phyloP scores from a whole-genome alignment of 2,113 vertebrate species.

The Microcebus griseorufus region DNA sequence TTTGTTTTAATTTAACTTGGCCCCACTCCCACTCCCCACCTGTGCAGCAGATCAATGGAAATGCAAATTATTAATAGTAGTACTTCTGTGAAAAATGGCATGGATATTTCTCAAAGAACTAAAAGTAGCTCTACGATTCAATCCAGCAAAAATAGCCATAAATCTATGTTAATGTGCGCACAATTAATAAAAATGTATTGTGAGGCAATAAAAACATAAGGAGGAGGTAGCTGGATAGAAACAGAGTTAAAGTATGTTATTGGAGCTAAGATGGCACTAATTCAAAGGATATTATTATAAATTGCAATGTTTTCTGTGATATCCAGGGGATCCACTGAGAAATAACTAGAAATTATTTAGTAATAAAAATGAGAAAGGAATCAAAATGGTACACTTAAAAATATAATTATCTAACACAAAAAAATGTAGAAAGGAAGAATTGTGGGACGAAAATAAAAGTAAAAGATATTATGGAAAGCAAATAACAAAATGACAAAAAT shows the following conservation, averaged over 20 bases:
- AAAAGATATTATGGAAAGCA: neutral
- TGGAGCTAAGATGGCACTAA: neutral
- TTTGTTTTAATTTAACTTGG: neutral
- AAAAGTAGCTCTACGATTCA: no score
- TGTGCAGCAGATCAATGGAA: neutral
- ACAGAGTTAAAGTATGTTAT: neutral
- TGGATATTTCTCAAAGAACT: no score
- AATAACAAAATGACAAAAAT: neutral
- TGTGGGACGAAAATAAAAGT: neutral
- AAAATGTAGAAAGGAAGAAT: neutral
- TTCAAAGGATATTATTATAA: neutral
- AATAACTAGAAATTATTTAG: neutral
- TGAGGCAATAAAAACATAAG: neutral
- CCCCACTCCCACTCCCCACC: neutral
- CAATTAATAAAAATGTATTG: neutral
- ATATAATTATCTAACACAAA: neutral
- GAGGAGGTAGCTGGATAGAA: neutral
- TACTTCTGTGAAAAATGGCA: no score
- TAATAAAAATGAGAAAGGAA: neutral
- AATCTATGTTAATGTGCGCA: neutral
- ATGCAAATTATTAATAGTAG: no score
- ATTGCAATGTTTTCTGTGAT: neutral
- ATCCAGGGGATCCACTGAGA: neutral
- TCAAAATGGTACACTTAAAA: neutral
- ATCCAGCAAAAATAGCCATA: neutral